Conservation (phyloP, 2,797 vertebrate genomes). For the Epinephelus coioides region DNA sequence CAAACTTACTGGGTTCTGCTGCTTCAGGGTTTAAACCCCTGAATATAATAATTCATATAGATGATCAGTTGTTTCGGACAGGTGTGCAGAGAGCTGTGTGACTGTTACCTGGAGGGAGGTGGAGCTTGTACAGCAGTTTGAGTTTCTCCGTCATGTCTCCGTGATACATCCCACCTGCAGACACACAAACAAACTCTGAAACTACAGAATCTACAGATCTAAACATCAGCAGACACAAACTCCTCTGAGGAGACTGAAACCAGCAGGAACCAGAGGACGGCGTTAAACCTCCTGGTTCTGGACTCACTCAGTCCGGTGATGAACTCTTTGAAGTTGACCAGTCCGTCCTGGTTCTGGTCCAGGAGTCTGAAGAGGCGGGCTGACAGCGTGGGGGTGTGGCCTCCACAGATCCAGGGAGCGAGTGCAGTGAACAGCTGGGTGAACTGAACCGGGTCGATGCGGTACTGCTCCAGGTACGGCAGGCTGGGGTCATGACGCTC, state of each 20-base stretch:
- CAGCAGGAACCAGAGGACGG: not conserved
- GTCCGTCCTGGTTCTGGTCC: slow-evolving; percentile 93
- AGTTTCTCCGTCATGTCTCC: slow-evolving; percentile 97
- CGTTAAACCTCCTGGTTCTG: not conserved
- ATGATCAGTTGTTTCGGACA: too few species aligned
- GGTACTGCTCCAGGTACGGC: slow-evolving; percentile 97
- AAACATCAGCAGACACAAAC: not conserved
- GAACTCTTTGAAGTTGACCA: slow-evolving; percentile 99
- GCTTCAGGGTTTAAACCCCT: too few species aligned
- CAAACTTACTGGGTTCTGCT: too few species aligned
- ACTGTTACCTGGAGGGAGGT: slow-evolving; percentile 90
- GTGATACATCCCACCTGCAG: slow-evolving; percentile 95
- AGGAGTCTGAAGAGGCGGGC: slow-evolving; percentile 93
- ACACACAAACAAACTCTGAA: slow-evolving; percentile 1
- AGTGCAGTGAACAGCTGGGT: slow-evolving; percentile 89
- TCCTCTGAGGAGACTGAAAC: not conserved
- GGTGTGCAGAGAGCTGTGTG: too few species aligned
- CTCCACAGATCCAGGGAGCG: slow-evolving; percentile 91
- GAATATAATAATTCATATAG: too few species aligned
- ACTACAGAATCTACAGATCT: not conserved
- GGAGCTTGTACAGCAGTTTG: slow-evolving; percentile 96
- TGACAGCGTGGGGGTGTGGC: slow-evolving; percentile 88
- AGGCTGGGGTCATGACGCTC: slow-evolving; percentile 94
- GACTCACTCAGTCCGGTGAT: slow-evolving; percentile 94
- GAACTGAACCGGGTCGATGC: slow-evolving; percentile 92